Conservation (phyloP, 2,888 invertebrate species). For the Podotricha telesiphe region DNA sequence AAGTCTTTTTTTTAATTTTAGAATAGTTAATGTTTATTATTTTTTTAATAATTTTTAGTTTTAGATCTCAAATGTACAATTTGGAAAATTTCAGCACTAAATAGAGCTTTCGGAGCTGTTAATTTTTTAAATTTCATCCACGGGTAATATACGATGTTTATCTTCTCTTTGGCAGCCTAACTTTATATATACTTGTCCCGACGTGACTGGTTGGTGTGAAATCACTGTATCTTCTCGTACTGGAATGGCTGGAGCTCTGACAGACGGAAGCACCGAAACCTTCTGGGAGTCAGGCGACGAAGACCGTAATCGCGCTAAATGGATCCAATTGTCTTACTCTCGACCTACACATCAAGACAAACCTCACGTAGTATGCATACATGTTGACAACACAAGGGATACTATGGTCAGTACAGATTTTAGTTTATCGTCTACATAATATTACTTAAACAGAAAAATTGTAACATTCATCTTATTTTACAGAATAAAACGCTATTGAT, state of each 20-base stretch:
- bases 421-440: neutral
- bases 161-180: slow-evolving; percentile 57
- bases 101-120: too few species aligned
- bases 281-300: slow-evolving; percentile 99
- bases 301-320: slow-evolving; percentile 96
- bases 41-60: too few species aligned
- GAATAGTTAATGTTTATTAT: too few species aligned
- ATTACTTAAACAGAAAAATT: neutral
- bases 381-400: slow-evolving; percentile 97
- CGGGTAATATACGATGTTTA: neutral
- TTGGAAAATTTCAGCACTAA: too few species aligned
- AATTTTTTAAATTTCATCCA: too few species aligned
- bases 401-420: slow-evolving; percentile 85
- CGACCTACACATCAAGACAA: slow-evolving; percentile 77
- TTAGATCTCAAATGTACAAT: too few species aligned
- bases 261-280: slow-evolving; percentile 97
- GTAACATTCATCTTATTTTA: neutral
- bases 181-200: slow-evolving; percentile 86
- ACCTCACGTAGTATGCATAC: slow-evolving; percentile 91
- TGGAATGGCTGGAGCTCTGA: slow-evolving; percentile 96
- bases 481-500: slow-evolving; percentile 95
- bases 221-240: slow-evolving; percentile 96
- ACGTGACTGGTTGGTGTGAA: slow-evolving; percentile 89
- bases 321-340: slow-evolving; percentile 84
- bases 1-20: too few species aligned